These are phyloP conservation scores for Benthosema pterotum DNA, from an alignment of 2,797 vertebrate genomes.

Conservation along the genomic window DNA sequence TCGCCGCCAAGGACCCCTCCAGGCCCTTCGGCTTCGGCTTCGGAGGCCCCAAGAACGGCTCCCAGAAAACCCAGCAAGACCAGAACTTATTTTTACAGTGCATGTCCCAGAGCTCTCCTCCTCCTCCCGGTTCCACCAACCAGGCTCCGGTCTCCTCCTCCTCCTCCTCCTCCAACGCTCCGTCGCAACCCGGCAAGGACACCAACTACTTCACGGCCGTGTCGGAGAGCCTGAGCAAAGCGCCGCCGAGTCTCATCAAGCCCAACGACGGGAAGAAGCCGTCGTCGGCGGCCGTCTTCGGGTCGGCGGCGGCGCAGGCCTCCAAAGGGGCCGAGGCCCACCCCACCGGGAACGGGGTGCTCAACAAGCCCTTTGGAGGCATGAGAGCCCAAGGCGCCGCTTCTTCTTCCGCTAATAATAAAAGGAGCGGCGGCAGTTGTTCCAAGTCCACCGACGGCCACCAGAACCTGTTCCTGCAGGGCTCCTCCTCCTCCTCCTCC, in stretches of 20 bases:
- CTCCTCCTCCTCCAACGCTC: slow-evolving; percentile 83
- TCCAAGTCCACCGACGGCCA: slow-evolving; percentile 86
- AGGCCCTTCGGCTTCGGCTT: slow-evolving; percentile 91
- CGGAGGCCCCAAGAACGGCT: slow-evolving; percentile 78
- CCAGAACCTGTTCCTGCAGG: slow-evolving; percentile 95
- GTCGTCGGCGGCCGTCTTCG: slow-evolving; percentile 54
- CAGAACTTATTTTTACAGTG: slow-evolving; percentile 99
- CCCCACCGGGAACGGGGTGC: slow-evolving; percentile 84
- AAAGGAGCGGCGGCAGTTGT: slow-evolving; percentile 68
- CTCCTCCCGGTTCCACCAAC: slow-evolving; percentile 83
- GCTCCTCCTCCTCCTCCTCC: too few species aligned
- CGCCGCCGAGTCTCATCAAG: slow-evolving; percentile 88
- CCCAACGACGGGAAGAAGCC: slow-evolving; percentile 80
- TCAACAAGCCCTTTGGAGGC: slow-evolving; percentile 81
- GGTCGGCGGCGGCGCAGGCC: slow-evolving; percentile 35
- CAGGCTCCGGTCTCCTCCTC: slow-evolving; percentile 64
- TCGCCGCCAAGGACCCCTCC: slow-evolving; percentile 75
- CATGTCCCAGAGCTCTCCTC: slow-evolving; percentile 94
- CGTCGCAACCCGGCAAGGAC: slow-evolving; percentile 87
- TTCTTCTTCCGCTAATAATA: too few species aligned
- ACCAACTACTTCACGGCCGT: slow-evolving; percentile 91
- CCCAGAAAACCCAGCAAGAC: slow-evolving; percentile 78
- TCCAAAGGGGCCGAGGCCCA: slow-evolving; percentile 84
- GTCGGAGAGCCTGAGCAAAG: slow-evolving; percentile 90
- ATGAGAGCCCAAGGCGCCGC: slow-evolving; percentile 50